Base-by-base conservation (phyloP, 1,140 invertebrate species). In the Cephus cinctus region DNA sequence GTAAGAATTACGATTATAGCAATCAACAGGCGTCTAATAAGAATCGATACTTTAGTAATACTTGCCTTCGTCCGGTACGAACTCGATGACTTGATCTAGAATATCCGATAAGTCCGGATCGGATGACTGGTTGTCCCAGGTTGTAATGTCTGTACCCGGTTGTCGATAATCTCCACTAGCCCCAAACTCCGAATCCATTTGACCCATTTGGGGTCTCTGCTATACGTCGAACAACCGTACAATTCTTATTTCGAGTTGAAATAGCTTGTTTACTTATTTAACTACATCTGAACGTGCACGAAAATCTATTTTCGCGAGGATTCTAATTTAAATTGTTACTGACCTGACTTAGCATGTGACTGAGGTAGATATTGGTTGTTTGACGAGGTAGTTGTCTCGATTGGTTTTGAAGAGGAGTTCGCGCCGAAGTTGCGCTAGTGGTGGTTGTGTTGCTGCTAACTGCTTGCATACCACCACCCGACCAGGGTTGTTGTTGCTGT, bases 71-170 rank as follows among this genome's bases (percentile, higher is more conserved):
- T 87, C 86, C 41, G 85, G 81, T 47, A 85, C 84, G 52, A 90
- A 83, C 39, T 92, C 88, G 57, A 92, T 89, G 31, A 93, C 85
- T 71, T 89, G 85, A 77, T 93, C 90, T 51, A 94, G 65, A 57
- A 94, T 85, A 56, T 88, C 86, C 3, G 89, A 91, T 22, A 93
- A 73, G 50, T 86, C 77, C 11, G 85, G 83, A 76, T 93, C 90
- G 38, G 80, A 80, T 41, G 77, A 75, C 43, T 78, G 76, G 52
- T 77, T 74, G 48, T 74, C 69, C 68, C 73, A 76, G 45, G 40
- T 54, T 41, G 43, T 76, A 43, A 63, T 56, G 56, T 75, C 66
- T 15, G 67, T 57, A 31, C 50, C 49, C 21, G 68, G 49, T 50
- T 65, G 61, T 50, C 59, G 61, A 50, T 65, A 72, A 45, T 72